phyloP scores from a whole-genome alignment of 1,140 invertebrate genomes.

The Drosophila bifasciata region DNA sequence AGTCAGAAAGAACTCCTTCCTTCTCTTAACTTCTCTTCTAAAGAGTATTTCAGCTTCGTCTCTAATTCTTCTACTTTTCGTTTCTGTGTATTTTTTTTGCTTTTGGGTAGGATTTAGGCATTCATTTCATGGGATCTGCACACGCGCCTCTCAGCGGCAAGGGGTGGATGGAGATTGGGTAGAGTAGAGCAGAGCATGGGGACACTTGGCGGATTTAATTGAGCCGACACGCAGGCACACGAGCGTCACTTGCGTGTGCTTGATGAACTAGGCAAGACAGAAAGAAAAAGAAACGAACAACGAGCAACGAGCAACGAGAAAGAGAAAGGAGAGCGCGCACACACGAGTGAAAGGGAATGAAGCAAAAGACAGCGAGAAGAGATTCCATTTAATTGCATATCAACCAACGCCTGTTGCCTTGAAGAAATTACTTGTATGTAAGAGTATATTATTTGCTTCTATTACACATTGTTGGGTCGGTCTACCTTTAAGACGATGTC shows the following conservation, averaged over 20 bases:
- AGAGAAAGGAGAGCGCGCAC: neutral
- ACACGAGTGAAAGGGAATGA: neutral
- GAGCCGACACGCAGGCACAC: conserved; percentile 56
- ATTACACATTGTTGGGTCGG: no score
- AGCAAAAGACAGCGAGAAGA: conserved; percentile 6
- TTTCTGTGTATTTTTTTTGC: conserved; percentile 12
- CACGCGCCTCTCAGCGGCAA: conserved; percentile 33
- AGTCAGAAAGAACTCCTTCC: no score
- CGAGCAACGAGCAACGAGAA: no score
- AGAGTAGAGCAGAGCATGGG: conserved; percentile 18
- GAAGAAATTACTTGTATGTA: conserved; percentile 31
- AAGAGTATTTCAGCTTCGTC: conserved; percentile 11
- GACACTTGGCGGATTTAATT: conserved; percentile 62
- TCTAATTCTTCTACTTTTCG: neutral
- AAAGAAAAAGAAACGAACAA: no score
- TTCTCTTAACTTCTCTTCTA: neutral
- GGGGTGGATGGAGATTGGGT: neutral
- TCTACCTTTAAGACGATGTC: no score
- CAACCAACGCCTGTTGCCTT: conserved; percentile 51
- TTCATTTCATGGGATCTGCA: conserved; percentile 61
- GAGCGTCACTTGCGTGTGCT: conserved; percentile 19
- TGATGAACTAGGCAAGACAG: conserved; percentile 17
- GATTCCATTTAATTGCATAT: conserved; percentile 64
- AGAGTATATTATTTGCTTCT: neutral
- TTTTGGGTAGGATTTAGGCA: conserved; percentile 41